These are phyloP conservation scores for Dyspetes luteomarginatus DNA, from an alignment of 2,888 invertebrate species.

Conservation along the genomic window DNA sequence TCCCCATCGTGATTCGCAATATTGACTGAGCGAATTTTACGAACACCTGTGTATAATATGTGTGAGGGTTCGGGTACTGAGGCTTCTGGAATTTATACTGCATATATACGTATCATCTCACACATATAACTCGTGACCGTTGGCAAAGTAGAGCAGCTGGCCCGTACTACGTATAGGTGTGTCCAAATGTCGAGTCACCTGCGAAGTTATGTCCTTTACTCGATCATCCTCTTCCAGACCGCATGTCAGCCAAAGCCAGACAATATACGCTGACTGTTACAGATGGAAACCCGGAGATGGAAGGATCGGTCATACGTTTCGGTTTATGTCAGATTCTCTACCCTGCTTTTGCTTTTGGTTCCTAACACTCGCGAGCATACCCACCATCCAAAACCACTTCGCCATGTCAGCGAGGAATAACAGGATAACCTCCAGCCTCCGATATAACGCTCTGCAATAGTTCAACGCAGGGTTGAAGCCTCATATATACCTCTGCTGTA, in stretches of 20 bases:
- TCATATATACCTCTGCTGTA: too few species aligned
- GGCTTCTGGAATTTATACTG: neutral
- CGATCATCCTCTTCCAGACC: constrained; percentile 37
- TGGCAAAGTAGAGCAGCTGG: neutral
- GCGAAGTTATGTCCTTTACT: constrained; percentile 48
- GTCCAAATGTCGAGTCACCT: constrained; percentile 31
- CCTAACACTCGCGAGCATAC: neutral
- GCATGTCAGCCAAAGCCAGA: constrained; percentile 28
- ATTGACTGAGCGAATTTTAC: constrained; percentile 36
- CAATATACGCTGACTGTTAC: constrained; percentile 59
- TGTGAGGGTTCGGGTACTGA: neutral
- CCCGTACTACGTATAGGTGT: neutral
- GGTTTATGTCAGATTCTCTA: neutral
- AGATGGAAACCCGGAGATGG: constrained; percentile 55
- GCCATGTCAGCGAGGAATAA: too few species aligned
- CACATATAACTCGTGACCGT: too few species aligned
- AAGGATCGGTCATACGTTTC: constrained; percentile 58
- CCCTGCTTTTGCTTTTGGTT: neutral
- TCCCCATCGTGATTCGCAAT: constrained; percentile 7
- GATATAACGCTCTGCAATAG: too few species aligned
- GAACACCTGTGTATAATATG: neutral
- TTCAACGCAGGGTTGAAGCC: too few species aligned
- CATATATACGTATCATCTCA: too few species aligned
- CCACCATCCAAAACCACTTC: too few species aligned
- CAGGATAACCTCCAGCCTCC: too few species aligned